Conservation (phyloP, 1,140 invertebrate species). For the Lasioglossum albipes region DNA sequence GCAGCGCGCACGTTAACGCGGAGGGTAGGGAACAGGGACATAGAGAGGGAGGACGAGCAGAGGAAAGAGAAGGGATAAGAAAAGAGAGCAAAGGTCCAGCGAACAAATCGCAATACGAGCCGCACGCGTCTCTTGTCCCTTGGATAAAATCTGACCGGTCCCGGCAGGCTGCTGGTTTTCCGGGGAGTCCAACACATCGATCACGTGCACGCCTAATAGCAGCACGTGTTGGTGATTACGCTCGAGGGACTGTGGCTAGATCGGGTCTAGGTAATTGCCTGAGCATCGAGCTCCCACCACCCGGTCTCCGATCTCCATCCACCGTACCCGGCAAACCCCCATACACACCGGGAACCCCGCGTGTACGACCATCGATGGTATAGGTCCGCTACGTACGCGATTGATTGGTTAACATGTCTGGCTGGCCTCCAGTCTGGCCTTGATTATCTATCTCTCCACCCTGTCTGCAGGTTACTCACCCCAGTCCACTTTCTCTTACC, state of each 20-base stretch:
- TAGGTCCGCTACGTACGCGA: conserved; percentile 56
- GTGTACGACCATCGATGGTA: conserved; percentile 53
- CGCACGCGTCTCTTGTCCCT: conserved; percentile 33
- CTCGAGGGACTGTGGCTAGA: conserved; percentile 72
- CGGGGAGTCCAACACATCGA: conserved; percentile 67
- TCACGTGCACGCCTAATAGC: conserved; percentile 74
- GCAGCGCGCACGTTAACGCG: too few species aligned
- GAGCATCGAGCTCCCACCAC: conserved; percentile 51
- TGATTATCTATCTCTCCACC: conserved; percentile 71
- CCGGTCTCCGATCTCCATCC: conserved; percentile 37
- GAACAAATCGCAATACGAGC: conserved; percentile 11
- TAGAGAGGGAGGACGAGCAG: too few species aligned
- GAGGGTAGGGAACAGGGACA: background rate
- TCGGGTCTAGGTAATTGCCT: conserved; percentile 75
- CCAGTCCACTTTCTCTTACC: conserved; percentile 50
- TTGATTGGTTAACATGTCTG: conserved; percentile 73
- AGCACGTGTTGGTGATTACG: conserved; percentile 76
- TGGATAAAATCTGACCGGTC: conserved; percentile 55
- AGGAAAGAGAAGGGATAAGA: too few species aligned
- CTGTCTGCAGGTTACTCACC: conserved; percentile 67
- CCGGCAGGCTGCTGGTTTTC: conserved; percentile 52
- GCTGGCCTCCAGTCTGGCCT: conserved; percentile 68
- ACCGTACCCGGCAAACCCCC: conserved; percentile 41
- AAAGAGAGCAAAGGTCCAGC: background rate
- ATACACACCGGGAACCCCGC: conserved; percentile 36